A percentile compares a stretch with the other conserved stretches of the same genome.
Conservation (phyloP, 2,797 vertebrate genomes). For the Amphiprion clarkii region DNA sequence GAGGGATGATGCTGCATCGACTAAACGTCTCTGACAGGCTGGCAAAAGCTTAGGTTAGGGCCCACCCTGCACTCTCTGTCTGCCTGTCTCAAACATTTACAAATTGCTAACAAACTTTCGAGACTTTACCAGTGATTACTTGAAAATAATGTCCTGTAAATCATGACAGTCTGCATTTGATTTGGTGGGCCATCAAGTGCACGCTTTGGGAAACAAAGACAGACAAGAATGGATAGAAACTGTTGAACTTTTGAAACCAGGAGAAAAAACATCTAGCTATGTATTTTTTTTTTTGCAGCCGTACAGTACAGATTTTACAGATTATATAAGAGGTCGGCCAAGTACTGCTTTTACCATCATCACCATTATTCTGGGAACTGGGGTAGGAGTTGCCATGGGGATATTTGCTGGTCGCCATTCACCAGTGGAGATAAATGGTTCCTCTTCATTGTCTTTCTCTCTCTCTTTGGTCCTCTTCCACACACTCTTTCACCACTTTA, state of each 20-base stretch:
- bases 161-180: not conserved
- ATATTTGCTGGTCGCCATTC: slow-evolving; percentile 47
- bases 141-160: not conserved
- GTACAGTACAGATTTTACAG: not conserved
- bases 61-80: not conserved
- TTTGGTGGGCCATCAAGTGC: not conserved
- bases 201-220: not conserved
- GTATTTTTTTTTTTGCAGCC: not conserved
- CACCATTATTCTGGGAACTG: slow-evolving; percentile 42
- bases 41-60: slow-evolving; percentile 8
- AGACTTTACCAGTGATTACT: not conserved
- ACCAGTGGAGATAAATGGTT: slow-evolving; percentile 57
- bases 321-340: slow-evolving; percentile 23
- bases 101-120: not conserved
- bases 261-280: too few species aligned
- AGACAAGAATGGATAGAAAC: not conserved
- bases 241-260: not conserved
- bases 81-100: not conserved
- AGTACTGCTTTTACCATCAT: slow-evolving; percentile 32
- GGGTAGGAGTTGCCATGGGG: slow-evolving; percentile 64
- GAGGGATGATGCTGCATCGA: slow-evolving; percentile 24
- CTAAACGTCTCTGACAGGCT: slow-evolving; percentile 53
- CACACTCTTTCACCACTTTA: slow-evolving; percentile 41
- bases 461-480: slow-evolving; percentile 23
- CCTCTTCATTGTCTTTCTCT: slow-evolving; percentile 32